Evolutionary conservation across 2,113 vertebrate genomes (phyloP), one percentile per base, ranked within the genome.

Genomic region (Abramis brama): DNA sequence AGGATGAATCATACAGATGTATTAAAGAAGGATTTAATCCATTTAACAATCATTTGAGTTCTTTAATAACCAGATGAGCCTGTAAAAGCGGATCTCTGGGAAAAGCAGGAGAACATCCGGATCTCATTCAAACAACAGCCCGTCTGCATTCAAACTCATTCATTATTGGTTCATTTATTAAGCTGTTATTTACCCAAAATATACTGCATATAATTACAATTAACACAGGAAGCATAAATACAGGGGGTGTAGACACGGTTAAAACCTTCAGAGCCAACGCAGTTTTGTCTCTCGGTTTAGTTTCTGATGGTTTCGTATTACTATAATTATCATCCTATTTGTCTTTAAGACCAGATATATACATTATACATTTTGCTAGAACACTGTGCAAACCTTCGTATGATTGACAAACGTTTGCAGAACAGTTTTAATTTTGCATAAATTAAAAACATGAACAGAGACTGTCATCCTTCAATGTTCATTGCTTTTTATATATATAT

Each of bases 131-230:
- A 21, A 23, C 68, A 68, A 13, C 45, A 4, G 23, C 39, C 2
- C 36, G 36, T 23, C 71, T 8, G 43, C 71, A 66, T 86, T 71
- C 39, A 8, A 27, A 47, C 39, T 84, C 45, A 6, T 17, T 85
- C 74, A n/a, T 85, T 83, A 82, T 77, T 78, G 79, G 71, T 88
- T 84, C 85, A 88, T 88, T 88, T 86, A 88, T 88, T 88, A 82
- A 85, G 87, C 79, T 85, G 77, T 85, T 88, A 85, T 82, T 88
- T 85, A 86, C 84, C 79, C 83, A 88, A 88, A 86, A 88, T 86
- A 88, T 86, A 83, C 79, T 88, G 85, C 80, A 86, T 85, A 86
- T 86, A 75, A 81, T 88, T 88, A 88, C 86, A 87, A 83, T 88
- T 52, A 83, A 79, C 80, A 87, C 52, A 64, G 73, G 86, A 70